Evolutionary conservation across 1,140 invertebrate genomes (phyloP).

Genomic region (Harpegnathos saltator): DNA sequence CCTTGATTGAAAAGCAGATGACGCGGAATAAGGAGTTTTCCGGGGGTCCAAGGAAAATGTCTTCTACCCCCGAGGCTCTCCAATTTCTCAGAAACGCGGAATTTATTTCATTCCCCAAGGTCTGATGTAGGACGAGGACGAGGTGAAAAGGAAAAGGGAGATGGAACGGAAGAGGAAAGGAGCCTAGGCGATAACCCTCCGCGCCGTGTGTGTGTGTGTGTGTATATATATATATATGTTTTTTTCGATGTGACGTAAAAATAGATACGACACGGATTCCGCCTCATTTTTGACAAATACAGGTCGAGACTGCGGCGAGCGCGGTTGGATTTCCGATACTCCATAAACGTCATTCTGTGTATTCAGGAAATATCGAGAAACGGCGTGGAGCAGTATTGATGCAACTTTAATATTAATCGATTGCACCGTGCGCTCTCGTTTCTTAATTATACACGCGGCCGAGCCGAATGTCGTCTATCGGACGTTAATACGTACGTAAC

Average conservation of each 20-base stretch:
- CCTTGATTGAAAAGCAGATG: conserved; percentile 78
- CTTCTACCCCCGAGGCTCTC: conserved; percentile 74
- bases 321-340: conserved; percentile 22
- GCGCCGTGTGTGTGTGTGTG: conserved; percentile 11
- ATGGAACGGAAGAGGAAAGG: conserved; percentile 9
- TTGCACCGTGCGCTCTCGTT: no score
- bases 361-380: not conserved
- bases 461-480: no score
- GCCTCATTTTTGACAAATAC: conserved; percentile 58
- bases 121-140: conserved; percentile 31
- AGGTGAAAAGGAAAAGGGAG: conserved; percentile 47
- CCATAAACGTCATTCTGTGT: not conserved
- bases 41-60: conserved; percentile 73
- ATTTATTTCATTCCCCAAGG: conserved; percentile 75
- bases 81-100: conserved; percentile 76
- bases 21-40: conserved; percentile 77
- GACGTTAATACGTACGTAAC: no score
- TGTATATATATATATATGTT: conserved; percentile 2
- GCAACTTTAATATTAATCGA: not conserved
- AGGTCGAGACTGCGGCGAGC: conserved; percentile 15
- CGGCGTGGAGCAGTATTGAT: not conserved
- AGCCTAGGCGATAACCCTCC: conserved; percentile 55
- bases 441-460: no score
- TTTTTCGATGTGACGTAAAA: conserved; percentile 44
- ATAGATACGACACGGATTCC: conserved; percentile 46